Evolutionary conservation across 2,113 vertebrate species (phyloP).

Genomic region (Bujurquina vittata): DNA sequence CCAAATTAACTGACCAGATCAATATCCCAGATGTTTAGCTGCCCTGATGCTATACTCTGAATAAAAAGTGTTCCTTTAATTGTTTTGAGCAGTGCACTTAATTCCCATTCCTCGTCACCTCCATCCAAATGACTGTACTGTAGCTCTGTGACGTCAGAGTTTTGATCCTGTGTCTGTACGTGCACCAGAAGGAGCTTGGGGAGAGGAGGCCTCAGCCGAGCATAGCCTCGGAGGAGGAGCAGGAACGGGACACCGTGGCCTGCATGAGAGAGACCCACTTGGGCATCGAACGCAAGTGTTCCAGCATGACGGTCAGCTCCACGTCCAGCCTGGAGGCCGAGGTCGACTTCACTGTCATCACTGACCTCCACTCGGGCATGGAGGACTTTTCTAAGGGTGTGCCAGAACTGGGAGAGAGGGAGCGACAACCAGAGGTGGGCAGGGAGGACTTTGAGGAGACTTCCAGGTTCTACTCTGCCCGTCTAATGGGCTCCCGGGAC

Average conservation of each 20-base stretch:
- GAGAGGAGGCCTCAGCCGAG: constrained; percentile 68
- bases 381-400: constrained; percentile 89
- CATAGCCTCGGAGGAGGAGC: constrained; percentile 85
- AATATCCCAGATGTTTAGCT: too few relatives aligned
- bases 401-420: constrained; percentile 81
- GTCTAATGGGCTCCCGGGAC: constrained; percentile 73
- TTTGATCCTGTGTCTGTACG: constrained; percentile 58
- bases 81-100: too few relatives aligned
- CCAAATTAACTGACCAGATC: too few relatives aligned
- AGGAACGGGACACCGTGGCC: constrained; percentile 84
- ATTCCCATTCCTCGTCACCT: background rate
- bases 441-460: constrained; percentile 84
- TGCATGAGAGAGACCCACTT: constrained; percentile 91
- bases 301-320: constrained; percentile 96
- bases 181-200: constrained; percentile 72
- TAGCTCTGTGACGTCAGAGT: background rate
- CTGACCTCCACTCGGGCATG: constrained; percentile 87
- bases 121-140: background rate
- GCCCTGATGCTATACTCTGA: too few relatives aligned
- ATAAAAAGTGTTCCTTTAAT: too few relatives aligned
- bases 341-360: constrained; percentile 92
- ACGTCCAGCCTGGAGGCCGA: constrained; percentile 95
- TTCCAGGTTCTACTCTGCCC: constrained; percentile 77
- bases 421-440: constrained; percentile 84
- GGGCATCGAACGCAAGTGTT: constrained; percentile 95